phyloP scores from a whole-genome alignment of 2,113 vertebrate species.

The Ptyas mucosa region DNA sequence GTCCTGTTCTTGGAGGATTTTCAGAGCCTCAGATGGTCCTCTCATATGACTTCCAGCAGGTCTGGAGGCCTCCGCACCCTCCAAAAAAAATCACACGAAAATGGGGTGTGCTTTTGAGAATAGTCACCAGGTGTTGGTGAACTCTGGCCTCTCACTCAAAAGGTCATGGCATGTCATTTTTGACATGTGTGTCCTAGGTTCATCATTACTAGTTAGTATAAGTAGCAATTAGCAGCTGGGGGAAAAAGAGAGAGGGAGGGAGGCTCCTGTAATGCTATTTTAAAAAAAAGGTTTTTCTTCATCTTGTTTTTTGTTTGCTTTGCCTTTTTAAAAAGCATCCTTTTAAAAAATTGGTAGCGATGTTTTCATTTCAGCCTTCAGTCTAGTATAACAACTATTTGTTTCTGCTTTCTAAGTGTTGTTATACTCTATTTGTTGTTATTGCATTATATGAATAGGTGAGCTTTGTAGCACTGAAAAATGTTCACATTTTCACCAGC shows the following conservation, averaged over 20 bases:
- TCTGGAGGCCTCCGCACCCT: background rate
- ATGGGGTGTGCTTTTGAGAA: background rate
- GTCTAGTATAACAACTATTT: background rate
- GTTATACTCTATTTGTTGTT: background rate
- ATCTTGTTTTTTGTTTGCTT: background rate
- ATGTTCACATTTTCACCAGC: constrained; percentile 9
- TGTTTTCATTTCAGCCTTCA: background rate
- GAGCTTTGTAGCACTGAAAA: constrained; percentile 38
- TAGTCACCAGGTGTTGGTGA: background rate
- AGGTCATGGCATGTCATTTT: background rate
- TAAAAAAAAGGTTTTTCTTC: background rate
- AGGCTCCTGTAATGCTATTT: background rate
- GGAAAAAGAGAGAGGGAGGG: background rate
- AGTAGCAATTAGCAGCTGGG: background rate
- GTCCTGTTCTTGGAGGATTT: background rate
- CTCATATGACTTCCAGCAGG: background rate
- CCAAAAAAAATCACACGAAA: background rate
- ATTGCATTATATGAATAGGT: constrained; percentile 11
- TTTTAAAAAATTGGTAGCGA: background rate
- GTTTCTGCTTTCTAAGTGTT: background rate
- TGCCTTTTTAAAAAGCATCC: background rate
- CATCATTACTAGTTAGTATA: background rate
- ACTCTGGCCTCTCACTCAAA: background rate
- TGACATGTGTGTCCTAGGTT: background rate
- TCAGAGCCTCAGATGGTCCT: background rate